These are phyloP conservation scores for Enteromius afrohamiltoni DNA, from an alignment of 2,797 vertebrate genomes.

Conservation along the genomic window DNA sequence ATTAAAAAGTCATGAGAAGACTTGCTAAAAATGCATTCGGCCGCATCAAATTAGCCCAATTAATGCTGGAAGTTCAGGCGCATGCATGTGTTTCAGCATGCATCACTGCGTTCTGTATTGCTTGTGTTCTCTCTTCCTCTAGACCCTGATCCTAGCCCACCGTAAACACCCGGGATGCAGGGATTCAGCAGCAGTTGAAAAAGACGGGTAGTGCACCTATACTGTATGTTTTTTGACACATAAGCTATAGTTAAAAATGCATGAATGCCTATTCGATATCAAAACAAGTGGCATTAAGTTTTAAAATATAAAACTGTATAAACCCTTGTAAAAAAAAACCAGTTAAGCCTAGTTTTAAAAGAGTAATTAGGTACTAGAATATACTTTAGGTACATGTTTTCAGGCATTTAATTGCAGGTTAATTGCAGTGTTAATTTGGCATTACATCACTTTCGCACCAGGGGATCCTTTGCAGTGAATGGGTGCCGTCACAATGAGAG, in stretches of 20 bases:
- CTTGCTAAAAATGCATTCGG: slow-evolving; percentile 47
- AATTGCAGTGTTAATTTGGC: too few species aligned
- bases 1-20: slow-evolving; percentile 55
- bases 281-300: background rate
- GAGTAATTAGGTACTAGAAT: background rate
- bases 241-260: background rate
- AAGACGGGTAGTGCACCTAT: background rate
- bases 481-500: background rate
- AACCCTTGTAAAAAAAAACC: background rate
- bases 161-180: background rate
- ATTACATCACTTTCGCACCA: background rate
- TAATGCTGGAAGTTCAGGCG: slow-evolving; percentile 21
- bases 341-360: background rate
- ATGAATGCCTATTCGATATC: slow-evolving; percentile 5
- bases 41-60: slow-evolving; percentile 55
- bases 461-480: too few species aligned
- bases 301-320: background rate
- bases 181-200: background rate
- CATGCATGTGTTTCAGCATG: slow-evolving; percentile 21
- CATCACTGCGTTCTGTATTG: background rate
- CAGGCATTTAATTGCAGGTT: background rate
- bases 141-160: background rate
- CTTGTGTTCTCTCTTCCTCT: background rate
- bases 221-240: background rate
- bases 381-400: background rate